Base-by-base conservation (phyloP, 2,888 invertebrate species). In the Drosophila birchii region DNA sequence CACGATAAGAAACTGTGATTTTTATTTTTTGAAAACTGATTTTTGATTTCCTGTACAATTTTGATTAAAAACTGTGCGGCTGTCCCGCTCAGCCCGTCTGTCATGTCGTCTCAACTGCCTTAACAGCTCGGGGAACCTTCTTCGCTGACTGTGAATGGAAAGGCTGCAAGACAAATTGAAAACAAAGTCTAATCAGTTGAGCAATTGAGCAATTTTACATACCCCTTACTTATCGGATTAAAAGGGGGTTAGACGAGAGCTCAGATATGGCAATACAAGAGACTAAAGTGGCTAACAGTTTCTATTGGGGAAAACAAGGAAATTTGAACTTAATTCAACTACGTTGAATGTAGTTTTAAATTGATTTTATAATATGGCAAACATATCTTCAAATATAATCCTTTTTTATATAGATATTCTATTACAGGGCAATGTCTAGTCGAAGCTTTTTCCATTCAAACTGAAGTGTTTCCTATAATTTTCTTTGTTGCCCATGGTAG, bases 1-100 rank as follows among this genome's bases (percentile, higher is more conserved):
- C 90, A 64, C 62, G 86, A 86, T 86, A 86, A 86, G 90, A 86
- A 86, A 90, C 86, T 88, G 86, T 86, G 86, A 86, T 86, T 86
- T 86, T 89, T 89, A 88, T 86, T 86, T 86, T 71, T 86, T 79
- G 75, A 89, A 72, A 69, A 86, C 86, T 86, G 86, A 90, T 89
- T 88, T 86, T 90, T 88, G 88, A 88, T 90, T 90, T 88, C 90
- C 88, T 89, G 90, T 86, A 89, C 90, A 90, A 82, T 89, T 89
- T 88, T 88, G 90, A 88, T 90, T 90, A 86, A 88, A 90, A 88
- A 88, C 78, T 81, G 38, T 18, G 29, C 44, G 51, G 34, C 47
- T 62, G 80, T 61, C 80, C 74, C 68, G 60, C 29, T 54, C 38
- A 3, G 20, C 18, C 34, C 41, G 71, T 71, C 68, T 68, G 68